Evolutionary conservation across 2,888 invertebrate species (phyloP), one percentile per base, ranked within the genome.

Genomic region (Phaonia tiefii): DNA sequence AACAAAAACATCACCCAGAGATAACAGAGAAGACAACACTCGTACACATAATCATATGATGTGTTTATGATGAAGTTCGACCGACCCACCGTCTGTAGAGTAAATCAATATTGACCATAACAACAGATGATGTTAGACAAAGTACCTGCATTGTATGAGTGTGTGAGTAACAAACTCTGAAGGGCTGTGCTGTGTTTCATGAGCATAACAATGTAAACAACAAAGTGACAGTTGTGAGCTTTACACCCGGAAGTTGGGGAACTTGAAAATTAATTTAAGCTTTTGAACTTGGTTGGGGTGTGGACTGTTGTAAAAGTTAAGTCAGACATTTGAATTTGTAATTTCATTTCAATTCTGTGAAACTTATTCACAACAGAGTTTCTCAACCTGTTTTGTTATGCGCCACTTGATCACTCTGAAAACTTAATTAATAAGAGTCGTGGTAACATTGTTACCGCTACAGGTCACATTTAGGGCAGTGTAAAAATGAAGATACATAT

Each of bases 161-260:
- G 17, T 60, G 1, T 20, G 17, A 4, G 26, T 56, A 11, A 20
- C 20, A 20, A 54, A 4, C 31, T 26, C 58, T 54, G 65, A 80
- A 56, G 17, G 17, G 75, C 78, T 81, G 72, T 46, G 58, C 31
- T 78, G 72, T 81, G 81, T 78, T 80, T 37, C 69, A 22, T 72
- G 22, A 69, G 72, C 63, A 73, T 31, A 31, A 39, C 3, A 31
- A n/a, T n/a, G 31, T 31, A 3, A 8, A 31, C 31, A 8, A 31
- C 31, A 42, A 22, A 13, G 49, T 17, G 5, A 39, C 39, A 71
- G 25, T 60, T 56, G 39, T 63, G 7, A 51, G 31, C 39, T 74
- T 58, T 60, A 1, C n/a, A 15, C 58, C 42, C 75, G 73, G 56
- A 76, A 69, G 63, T 63, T 1, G 15, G 11, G 75, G 69, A 60